Evolutionary conservation across 2,113 vertebrate species (phyloP).

Genomic region (Prietella phreatophila): DNA sequence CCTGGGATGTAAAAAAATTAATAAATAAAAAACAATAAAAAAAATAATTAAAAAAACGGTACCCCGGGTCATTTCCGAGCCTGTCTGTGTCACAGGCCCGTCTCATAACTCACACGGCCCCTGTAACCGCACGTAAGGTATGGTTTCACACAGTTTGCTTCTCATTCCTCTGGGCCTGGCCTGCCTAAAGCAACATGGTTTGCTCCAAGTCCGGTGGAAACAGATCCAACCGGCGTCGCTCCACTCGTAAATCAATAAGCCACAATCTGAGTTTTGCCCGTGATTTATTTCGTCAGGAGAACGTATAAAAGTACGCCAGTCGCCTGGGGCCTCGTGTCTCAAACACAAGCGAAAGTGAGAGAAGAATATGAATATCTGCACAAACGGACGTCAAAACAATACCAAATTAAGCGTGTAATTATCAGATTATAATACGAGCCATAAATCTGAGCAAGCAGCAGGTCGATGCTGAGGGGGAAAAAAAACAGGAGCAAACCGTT

Average conservation of each 20-base stretch:
- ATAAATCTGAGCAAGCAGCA: conserved; percentile 8
- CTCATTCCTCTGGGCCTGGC: conserved; percentile 10
- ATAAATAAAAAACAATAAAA: too few species aligned
- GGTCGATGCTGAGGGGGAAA: neutral
- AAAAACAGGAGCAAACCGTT: neutral
- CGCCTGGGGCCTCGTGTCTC: neutral
- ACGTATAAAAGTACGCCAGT: neutral
- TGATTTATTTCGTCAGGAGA: conserved; percentile 44
- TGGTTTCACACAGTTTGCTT: conserved; percentile 44
- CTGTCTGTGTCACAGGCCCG: conserved; percentile 15
- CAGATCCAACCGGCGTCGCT: conserved; percentile 32
- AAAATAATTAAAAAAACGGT: neutral
- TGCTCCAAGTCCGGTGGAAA: conserved; percentile 45
- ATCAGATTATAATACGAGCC: conserved; percentile 2
- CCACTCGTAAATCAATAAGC: conserved; percentile 50
- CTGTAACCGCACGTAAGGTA: conserved; percentile 50
- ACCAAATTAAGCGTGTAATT: conserved; percentile 9
- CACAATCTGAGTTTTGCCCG: conserved; percentile 40
- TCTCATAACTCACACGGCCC: conserved; percentile 36
- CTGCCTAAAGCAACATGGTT: conserved; percentile 49
- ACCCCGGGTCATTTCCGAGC: conserved; percentile 19
- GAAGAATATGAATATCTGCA: neutral
- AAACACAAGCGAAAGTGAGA: neutral
- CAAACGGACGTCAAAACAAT: neutral
- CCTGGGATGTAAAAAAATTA: neutral